Percentiles rank a stretch among this genome's conserved stretches.
Conservation (phyloP, 2,797 vertebrate species). For the Scolopax bukidnonensis region DNA sequence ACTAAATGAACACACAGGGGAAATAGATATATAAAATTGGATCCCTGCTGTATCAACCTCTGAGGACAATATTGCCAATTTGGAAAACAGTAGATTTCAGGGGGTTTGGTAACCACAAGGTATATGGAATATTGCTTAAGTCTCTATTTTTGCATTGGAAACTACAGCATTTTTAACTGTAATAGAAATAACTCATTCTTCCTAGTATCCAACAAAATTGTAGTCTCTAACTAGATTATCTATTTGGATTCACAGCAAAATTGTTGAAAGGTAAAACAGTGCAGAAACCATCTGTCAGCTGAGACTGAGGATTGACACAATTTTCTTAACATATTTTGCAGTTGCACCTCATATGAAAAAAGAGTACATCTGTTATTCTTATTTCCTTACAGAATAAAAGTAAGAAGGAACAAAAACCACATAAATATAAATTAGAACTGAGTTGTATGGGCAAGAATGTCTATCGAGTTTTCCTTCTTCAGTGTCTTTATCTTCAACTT, state of each 20-base stretch:
- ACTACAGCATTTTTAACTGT: neutral
- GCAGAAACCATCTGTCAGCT: neutral
- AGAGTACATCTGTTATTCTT: neutral
- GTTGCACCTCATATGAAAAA: neutral
- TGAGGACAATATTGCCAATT: conserved; percentile 7
- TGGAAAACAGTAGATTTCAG: conserved; percentile 31
- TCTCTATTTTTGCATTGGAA: conserved; percentile 11
- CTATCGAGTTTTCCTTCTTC: neutral
- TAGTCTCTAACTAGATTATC: conserved; percentile 5
- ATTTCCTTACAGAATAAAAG: neutral
- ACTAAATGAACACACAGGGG: conserved; percentile 37
- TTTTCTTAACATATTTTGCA: neutral
- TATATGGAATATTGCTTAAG: conserved; percentile 32
- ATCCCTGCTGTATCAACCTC: conserved; percentile 34
- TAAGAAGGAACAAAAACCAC: neutral
- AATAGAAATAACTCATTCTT: conserved; percentile 33
- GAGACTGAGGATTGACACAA: neutral
- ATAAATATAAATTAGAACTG: neutral
- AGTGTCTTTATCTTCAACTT: neutral
- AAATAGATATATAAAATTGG: conserved; percentile 51
- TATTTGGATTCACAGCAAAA: conserved; percentile 36
- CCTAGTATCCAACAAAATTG: neutral
- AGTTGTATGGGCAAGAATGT: neutral
- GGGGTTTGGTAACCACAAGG: neutral
- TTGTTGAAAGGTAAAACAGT: neutral